Conservation (phyloP, 2,888 invertebrate genomes). For the Quadroppia sp. region DNA sequence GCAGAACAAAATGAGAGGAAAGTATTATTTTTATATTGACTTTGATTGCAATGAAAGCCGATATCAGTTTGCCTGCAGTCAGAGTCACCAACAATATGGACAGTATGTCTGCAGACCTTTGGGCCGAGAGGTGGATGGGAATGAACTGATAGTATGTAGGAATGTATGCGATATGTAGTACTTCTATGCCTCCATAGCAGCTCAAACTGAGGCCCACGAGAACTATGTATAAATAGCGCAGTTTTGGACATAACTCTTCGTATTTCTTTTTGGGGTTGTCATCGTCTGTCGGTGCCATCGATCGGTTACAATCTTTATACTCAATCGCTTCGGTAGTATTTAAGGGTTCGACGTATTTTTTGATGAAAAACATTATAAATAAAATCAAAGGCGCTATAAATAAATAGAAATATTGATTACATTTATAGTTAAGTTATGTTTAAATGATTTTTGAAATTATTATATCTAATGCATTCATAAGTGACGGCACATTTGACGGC, state of each 20-base stretch:
- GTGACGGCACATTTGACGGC: neutral
- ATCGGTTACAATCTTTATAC: neutral
- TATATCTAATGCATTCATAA: no score
- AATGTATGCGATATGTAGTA: neutral
- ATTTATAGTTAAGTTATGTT: neutral
- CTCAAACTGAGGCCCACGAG: neutral
- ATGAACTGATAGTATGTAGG: neutral
- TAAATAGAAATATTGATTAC: neutral
- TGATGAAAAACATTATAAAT: neutral
- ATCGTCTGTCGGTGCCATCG: neutral
- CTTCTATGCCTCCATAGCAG: neutral
- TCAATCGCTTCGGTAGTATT: neutral
- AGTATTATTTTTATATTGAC: conserved; percentile 28
- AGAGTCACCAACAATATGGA: no score
- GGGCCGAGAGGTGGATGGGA: neutral
- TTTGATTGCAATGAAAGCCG: conserved; percentile 35
- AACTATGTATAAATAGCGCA: neutral
- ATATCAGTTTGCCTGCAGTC: neutral
- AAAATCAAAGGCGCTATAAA: neutral
- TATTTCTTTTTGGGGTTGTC: neutral
- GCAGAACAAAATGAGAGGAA: conserved; percentile 15
- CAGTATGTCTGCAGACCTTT: neutral
- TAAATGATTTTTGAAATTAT: no score
- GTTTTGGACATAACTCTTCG: neutral
- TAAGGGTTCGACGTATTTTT: neutral